Evolutionary conservation across 2,113 vertebrate species (phyloP), one percentile per base, ranked within the genome.

Genomic region (Columba livia): DNA sequence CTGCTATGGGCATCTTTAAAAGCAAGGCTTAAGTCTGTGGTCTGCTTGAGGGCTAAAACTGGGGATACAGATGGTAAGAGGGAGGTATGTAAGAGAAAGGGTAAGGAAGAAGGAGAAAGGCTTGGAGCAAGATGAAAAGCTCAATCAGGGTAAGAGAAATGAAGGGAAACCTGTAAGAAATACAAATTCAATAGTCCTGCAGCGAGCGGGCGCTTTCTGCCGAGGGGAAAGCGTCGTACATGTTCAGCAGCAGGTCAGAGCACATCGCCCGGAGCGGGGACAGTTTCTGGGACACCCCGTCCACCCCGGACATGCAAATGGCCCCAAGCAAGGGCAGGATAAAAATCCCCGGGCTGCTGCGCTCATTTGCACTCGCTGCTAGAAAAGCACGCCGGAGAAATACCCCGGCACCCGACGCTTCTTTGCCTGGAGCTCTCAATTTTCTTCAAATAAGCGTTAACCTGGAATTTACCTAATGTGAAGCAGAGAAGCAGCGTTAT

Each of bases 381-480:
- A 61, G 56, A 81, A 87, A 92, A 94, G 34, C 42, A 2, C 5
- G 1, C 0, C 17, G 69, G 65, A 78, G 88, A 50, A 91, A 48
- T 26, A 42, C 10, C 80, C 42, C 1, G 0, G 32, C 28, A 7
- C 2, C 28, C 58, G 11, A 0, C 0, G 0, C 65, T n/a, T 9
- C 61, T 36, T 10, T 2, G 1, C 73, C 53, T 1, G 4, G 3
- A 67, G 48, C 31, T 67, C 82, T 51, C 3, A 0, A 0, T 4
- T 5, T 1, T 0, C 11, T 26, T 54, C 23, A 3, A 5, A 14
- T 0, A 3, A 0, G 3, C 66, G n/a, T 6, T 5, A 9, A 31
- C 7, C 64, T 2, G 0, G 51, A 38, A 17, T 0, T 1, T 32
- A 9, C 14, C 29, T 2, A 4, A 10, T 0, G 1, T 1, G 2